phyloP scores from a whole-genome alignment of 2,888 invertebrate species.

The Rotaria sp. region DNA sequence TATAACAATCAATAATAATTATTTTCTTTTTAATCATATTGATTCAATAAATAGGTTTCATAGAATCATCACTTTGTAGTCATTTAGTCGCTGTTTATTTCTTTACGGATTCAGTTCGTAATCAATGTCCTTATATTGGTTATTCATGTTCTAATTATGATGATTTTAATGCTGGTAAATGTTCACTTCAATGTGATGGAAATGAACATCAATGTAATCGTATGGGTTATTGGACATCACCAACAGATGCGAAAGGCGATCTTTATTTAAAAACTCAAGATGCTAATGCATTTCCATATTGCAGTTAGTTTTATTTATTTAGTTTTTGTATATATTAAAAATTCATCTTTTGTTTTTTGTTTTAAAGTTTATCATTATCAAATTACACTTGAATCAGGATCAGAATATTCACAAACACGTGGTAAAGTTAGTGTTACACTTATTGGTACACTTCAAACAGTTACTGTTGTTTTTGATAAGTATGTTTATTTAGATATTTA shows the following conservation, averaged over 20 bases:
- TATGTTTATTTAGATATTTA: neutral
- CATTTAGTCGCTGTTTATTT: constrained; percentile 34
- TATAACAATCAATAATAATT: neutral
- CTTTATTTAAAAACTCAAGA: constrained; percentile 38
- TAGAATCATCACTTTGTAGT: constrained; percentile 35
- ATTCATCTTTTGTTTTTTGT: neutral
- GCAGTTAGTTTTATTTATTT: neutral
- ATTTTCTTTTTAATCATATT: neutral
- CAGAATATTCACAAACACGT: neutral
- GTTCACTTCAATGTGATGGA: constrained; percentile 5
- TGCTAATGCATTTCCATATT: neutral
- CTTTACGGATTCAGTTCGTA: constrained; percentile 34
- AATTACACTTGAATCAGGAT: neutral
- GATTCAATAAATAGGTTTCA: neutral
- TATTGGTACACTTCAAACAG: constrained; percentile 11
- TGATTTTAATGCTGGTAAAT: constrained; percentile 34
- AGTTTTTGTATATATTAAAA: neutral
- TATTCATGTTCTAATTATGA: constrained; percentile 29
- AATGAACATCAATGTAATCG: constrained; percentile 33
- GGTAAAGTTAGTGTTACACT: neutral
- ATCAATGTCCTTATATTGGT: constrained; percentile 31
- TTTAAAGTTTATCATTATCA: neutral
- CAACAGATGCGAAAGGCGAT: constrained; percentile 7
- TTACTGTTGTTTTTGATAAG: constrained; percentile 15
- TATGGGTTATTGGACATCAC: constrained; percentile 36